Evolutionary conservation across 2,888 invertebrate genomes (phyloP).

Genomic region (Sarcophaga subvicina): DNA sequence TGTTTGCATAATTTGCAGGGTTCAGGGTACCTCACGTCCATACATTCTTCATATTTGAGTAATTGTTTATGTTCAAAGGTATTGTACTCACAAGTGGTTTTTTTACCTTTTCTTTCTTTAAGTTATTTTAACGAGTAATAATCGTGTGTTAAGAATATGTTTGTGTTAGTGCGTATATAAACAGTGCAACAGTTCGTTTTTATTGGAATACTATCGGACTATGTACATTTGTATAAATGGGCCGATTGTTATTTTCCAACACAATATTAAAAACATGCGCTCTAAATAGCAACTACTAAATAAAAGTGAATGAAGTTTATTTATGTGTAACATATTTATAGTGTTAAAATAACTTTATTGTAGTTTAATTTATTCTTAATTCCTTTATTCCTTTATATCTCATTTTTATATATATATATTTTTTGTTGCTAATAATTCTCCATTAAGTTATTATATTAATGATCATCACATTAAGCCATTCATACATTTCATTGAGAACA

Average conservation of each 20-base stretch:
- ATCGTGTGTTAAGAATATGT: too few relatives aligned
- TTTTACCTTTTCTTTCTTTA: too few relatives aligned
- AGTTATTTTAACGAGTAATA: too few relatives aligned
- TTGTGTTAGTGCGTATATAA: conserved; percentile 8
- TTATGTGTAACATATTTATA: neutral
- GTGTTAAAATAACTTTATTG: neutral
- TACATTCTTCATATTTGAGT: too few relatives aligned
- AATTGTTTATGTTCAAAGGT: too few relatives aligned
- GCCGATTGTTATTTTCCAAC: neutral
- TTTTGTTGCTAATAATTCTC: too few relatives aligned
- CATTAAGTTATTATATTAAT: neutral
- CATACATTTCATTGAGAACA: neutral
- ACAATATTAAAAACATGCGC: conserved; percentile 19
- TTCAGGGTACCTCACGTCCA: too few relatives aligned
- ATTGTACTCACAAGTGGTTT: too few relatives aligned
- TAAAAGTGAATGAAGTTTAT: neutral
- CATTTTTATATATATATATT: too few relatives aligned
- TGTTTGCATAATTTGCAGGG: too few relatives aligned
- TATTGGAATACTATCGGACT: conserved; percentile 28
- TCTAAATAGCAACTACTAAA: neutral
- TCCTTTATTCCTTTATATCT: neutral
- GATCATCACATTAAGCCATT: neutral
- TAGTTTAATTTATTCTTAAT: neutral
- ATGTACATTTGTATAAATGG: neutral
- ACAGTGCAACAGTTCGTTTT: conserved; percentile 55